Percentiles rank a stretch among this genome's conserved stretches.
phyloP scores from a whole-genome alignment of 2,797 vertebrate species.

The Hyperoplus lanceolatus region DNA sequence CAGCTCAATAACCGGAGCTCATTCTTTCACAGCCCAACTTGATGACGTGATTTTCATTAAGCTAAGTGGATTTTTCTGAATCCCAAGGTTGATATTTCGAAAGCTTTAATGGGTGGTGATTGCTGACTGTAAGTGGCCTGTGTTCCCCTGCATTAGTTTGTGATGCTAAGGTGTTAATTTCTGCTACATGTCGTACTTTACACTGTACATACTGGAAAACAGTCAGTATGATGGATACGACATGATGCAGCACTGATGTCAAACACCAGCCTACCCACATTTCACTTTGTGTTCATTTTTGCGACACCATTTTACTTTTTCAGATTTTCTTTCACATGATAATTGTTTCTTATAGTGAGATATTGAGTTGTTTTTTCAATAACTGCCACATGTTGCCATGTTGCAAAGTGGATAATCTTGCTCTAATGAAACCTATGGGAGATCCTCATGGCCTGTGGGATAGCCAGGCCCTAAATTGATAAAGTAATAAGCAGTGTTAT shows the following conservation, averaged over 20 bases:
- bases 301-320: slow-evolving; percentile 15
- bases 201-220: not conserved
- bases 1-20: slow-evolving; percentile 53
- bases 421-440: slow-evolving; percentile 23
- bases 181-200: not conserved
- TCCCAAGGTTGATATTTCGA: slow-evolving; percentile 72
- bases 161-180: slow-evolving; percentile 27
- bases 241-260: not conserved
- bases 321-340: slow-evolving; percentile 1
- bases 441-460: slow-evolving; percentile 9
- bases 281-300: not conserved
- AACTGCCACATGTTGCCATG: not conserved
- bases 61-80: slow-evolving; percentile 77
- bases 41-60: slow-evolving; percentile 75
- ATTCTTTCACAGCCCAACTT: slow-evolving; percentile 53
- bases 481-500: slow-evolving; percentile 19
- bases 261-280: not conserved
- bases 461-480: slow-evolving; percentile 30
- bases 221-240: not conserved
- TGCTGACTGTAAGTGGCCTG: slow-evolving; percentile 52
- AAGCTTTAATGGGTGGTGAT: slow-evolving; percentile 69
- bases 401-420: not conserved
- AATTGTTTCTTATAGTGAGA: not conserved
- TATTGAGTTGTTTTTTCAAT: not conserved
- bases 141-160: slow-evolving; percentile 39